Conservation (phyloP, 2,113 vertebrate genomes). For the Capreolus pygargus region DNA sequence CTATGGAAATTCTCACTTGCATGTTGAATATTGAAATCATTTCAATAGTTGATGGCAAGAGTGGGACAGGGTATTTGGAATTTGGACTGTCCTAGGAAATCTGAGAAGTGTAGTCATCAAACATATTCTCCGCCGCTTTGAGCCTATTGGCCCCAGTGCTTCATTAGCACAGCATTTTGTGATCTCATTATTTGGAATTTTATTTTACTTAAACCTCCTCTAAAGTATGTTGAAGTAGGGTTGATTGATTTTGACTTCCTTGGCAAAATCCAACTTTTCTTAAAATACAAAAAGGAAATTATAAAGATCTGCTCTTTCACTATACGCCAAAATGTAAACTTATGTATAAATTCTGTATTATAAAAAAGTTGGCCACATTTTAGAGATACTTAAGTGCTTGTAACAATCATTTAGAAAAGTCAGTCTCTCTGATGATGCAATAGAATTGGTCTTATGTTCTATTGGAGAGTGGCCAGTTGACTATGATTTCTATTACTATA, state of each 20-base stretch:
- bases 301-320: slow-evolving; percentile 2
- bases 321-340: slow-evolving; percentile 13
- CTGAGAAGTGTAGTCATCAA: not conserved
- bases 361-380: slow-evolving; percentile 34
- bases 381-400: slow-evolving; percentile 21
- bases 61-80: not conserved
- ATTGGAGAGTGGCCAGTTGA: not conserved
- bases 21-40: slow-evolving; percentile 25
- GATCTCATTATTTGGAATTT: slow-evolving; percentile 42
- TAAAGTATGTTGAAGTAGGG: slow-evolving; percentile 18
- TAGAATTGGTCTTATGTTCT: not conserved
- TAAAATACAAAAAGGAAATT: slow-evolving; percentile 40
- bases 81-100: slow-evolving; percentile 12
- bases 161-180: slow-evolving; percentile 9
- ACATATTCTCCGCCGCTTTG: not conserved
- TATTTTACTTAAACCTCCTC: not conserved
- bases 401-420: not conserved
- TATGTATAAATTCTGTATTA: slow-evolving; percentile 15
- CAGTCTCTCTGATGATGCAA: not conserved
- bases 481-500: not conserved
- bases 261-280: slow-evolving; percentile 48
- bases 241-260: slow-evolving; percentile 30
- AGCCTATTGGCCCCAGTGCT: not conserved
- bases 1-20: slow-evolving; percentile 8
- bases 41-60: slow-evolving; percentile 2